These are phyloP conservation scores for Philereme vetulata DNA, from an alignment of 2,888 invertebrate species.

Conservation along the genomic window DNA sequence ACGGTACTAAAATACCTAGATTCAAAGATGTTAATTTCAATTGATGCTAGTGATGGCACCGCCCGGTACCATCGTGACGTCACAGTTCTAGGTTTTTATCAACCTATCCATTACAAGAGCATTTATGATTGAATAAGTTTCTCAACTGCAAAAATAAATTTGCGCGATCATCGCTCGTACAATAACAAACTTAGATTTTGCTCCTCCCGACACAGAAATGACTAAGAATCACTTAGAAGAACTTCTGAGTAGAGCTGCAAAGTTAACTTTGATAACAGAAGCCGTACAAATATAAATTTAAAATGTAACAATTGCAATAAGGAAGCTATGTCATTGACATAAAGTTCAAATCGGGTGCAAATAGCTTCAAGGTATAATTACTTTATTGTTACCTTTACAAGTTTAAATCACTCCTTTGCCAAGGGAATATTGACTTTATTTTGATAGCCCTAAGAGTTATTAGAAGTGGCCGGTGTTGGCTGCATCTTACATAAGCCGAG, in stretches of 20 bases:
- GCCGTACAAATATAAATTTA: conserved; percentile 7
- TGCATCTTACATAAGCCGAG: conserved; percentile 62
- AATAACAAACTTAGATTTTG: conserved; percentile 18
- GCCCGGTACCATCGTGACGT: conserved; percentile 41
- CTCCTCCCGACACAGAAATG: neutral
- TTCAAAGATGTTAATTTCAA: no score
- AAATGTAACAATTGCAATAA: conserved; percentile 14
- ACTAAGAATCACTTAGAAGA: no score
- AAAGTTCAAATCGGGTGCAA: conserved; percentile 21
- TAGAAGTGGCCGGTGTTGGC: conserved; percentile 6
- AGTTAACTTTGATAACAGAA: conserved; percentile 19
- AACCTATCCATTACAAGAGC: conserved; percentile 22
- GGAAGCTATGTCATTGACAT: conserved; percentile 15
- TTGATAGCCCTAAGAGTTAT: conserved; percentile 13
- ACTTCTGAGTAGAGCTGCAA: conserved; percentile 12
- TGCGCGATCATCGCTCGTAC: conserved; percentile 14
- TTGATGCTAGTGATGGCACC: conserved; percentile 25
- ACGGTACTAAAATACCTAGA: no score
- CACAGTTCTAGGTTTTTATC: conserved; percentile 37
- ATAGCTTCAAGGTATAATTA: conserved; percentile 28
- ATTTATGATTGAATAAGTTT: conserved; percentile 5
- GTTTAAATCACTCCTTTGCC: conserved; percentile 2
- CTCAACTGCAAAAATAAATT: conserved; percentile 26
- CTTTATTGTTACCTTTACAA: conserved; percentile 27
- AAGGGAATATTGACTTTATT: conserved; percentile 15